Conservation (phyloP, 2,797 vertebrate species). For the Acropternis orthonyx region DNA sequence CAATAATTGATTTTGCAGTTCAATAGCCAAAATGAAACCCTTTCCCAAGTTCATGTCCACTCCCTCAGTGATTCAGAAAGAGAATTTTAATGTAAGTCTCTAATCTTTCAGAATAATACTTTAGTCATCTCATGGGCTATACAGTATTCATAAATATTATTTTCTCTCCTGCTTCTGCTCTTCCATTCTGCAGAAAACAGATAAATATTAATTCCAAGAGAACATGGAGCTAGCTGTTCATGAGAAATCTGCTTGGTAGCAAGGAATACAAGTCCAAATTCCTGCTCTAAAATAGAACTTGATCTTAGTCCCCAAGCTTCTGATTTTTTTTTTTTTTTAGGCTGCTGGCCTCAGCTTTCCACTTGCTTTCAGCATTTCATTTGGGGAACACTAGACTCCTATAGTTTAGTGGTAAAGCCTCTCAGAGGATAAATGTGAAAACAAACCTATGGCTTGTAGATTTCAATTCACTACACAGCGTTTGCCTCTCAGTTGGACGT, state of each 20-base stretch:
- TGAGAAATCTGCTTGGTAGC: not conserved
- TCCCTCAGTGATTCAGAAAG: not conserved
- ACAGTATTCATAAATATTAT: not conserved
- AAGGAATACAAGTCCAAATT: not conserved
- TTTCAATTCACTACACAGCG: not conserved
- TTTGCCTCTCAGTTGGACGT: not conserved
- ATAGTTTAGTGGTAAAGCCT: not conserved
- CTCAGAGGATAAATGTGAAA: not conserved
- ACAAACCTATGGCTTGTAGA: not conserved
- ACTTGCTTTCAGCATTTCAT: not conserved
- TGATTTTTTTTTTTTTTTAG: not conserved
- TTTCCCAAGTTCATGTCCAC: not conserved
- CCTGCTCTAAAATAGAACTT: not conserved
- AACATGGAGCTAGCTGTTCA: not conserved
- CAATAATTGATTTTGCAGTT: not conserved
- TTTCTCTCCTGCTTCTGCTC: not conserved
- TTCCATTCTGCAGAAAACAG: not conserved
- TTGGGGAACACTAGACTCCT: not conserved
- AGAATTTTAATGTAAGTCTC: not conserved
- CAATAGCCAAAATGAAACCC: not conserved
- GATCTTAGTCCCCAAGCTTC: not conserved
- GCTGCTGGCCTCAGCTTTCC: not conserved
- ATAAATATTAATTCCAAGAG: not conserved
- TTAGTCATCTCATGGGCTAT: not conserved
- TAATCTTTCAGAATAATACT: not conserved